These are phyloP conservation scores for Teleiodes luculella DNA, from an alignment of 2,888 invertebrate species.

Conservation along the genomic window DNA sequence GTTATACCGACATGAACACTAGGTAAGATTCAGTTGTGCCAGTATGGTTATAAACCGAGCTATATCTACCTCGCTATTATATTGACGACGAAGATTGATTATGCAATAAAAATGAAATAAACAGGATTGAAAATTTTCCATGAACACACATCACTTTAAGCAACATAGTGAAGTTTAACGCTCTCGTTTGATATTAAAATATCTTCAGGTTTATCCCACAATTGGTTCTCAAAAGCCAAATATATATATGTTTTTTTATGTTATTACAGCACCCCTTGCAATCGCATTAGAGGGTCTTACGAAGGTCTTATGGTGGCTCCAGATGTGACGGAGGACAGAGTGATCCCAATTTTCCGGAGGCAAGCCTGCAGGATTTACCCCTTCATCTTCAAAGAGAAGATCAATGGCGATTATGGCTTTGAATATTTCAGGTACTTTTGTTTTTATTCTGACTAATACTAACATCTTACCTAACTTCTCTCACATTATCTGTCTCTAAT, in stretches of 20 bases:
- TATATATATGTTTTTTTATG: too few species aligned
- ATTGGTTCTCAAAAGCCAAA: too few species aligned
- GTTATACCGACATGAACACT: constrained; percentile 68
- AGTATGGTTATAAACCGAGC: neutral
- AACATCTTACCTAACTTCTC: too few species aligned
- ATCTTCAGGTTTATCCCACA: too few species aligned
- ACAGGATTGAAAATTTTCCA: too few species aligned
- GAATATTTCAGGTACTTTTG: constrained; percentile 77
- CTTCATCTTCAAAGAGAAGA: constrained; percentile 43
- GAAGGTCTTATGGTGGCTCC: constrained; percentile 87
- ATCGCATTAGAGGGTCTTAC: constrained; percentile 82
- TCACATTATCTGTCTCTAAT: too few species aligned
- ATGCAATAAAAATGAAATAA: too few species aligned
- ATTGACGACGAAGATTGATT: too few species aligned
- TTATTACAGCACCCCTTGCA: constrained; percentile 79
- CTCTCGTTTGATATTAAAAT: too few species aligned
- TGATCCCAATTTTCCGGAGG: constrained; percentile 84
- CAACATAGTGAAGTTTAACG: too few species aligned
- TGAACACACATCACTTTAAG: too few species aligned
- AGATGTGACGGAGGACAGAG: constrained; percentile 68
- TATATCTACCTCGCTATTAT: too few species aligned
- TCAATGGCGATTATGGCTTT: constrained; percentile 65
- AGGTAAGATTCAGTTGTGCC: constrained; percentile 44
- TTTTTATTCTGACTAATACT: neutral
- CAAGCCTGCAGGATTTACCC: constrained; percentile 88